Base-by-base conservation (phyloP, 2,888 invertebrate species). In the Sinohyriopsis cumingii region DNA sequence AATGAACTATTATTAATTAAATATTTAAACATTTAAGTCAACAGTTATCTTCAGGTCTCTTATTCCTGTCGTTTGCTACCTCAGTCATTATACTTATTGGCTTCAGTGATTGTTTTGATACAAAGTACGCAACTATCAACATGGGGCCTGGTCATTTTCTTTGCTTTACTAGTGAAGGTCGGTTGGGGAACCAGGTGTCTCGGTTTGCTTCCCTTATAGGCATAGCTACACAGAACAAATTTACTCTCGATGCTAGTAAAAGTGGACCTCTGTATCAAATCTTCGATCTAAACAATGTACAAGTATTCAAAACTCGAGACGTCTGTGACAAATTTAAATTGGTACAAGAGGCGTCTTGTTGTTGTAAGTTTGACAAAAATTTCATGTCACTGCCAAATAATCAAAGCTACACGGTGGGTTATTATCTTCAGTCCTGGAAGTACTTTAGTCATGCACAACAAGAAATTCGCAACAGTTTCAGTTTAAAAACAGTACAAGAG, bases 161-260 rank as follows among this genome's bases (percentile, higher is more conserved):
- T 33, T 33, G 7, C 33, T 6, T 7, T 7, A 33, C 33, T 6
- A 7, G 33, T 6, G 6, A 63, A 57, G 79, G 79, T 6, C 54
- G 74, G 18, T 63, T 79, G 28, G 76, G 79, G 5, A 77, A 77
- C 59, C 76, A 76, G 63, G 69, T 79, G 72, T 79, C 77, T 61
- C 75, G 76, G 67, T 66, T 76, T n/a, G 79, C 79, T 18, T 71
- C 70, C 15, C 56, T 79, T 63, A 59, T 73, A 7, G 77, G 77
- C 7, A 73, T 76, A 25, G 76, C 79, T 9, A 53, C 57, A 6
- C 45, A 7, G 3, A 68, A 70, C 24, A 67, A 72, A 24, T 68
- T 68, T n/a, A 59, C 59, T 12, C 60, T 72, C 20, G 72, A 76
- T 45, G 53, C 78, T 22, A 55, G 65, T 15, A 63, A 57, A 28